Evolutionary conservation across 2,888 invertebrate genomes (phyloP), one percentile per base, ranked within the genome.

Genomic region (Gari tellinella): DNA sequence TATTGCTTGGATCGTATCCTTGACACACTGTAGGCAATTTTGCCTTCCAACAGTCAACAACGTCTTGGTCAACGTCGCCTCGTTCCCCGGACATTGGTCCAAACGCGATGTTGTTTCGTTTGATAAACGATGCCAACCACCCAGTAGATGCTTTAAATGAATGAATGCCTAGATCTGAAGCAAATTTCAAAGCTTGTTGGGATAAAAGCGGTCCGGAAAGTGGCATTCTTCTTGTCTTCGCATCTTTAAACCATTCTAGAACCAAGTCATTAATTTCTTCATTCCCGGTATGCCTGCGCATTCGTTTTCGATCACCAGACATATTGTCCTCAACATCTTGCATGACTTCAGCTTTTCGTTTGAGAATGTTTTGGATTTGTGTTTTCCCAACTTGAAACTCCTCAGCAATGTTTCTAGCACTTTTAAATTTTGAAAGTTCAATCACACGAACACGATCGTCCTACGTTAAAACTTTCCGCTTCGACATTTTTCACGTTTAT

Each of bases 341-440:
- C n/a, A 76, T 38, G 0, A 73, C 46, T 26, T 73, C 69, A 0
- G 49, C 48, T 56, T 74, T 74, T n/a, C 76, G 23, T 55, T 76
- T 76, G 51, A 72, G 15, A 31, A 72, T 57, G 15, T 67, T 62
- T 49, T 70, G 70, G 19, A 80, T 64, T 17, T 73, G 72, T 0
- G 70, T 72, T 53, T 68, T 73, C 1, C 80, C 76, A 10, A 80
- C 75, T 40, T 66, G 66, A 25, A 76, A 37, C n/a, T 72, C 55
- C 2, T 69, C 57, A 7, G 79, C 75, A 25, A 79, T 65, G 40
- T 68, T 52, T 17, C 70, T 25, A 17, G 72, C 46, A 60, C 51
- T 57, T 63, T 72, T 72, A 2, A 26, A 21, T 19, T 65, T 49
- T 41, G 60, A 55, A 12, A 62, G 53, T 62, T 58, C 60, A 15